These are phyloP conservation scores for Hirudo medicinalis DNA, from an alignment of 1,140 invertebrate species.

Conservation along the genomic window DNA sequence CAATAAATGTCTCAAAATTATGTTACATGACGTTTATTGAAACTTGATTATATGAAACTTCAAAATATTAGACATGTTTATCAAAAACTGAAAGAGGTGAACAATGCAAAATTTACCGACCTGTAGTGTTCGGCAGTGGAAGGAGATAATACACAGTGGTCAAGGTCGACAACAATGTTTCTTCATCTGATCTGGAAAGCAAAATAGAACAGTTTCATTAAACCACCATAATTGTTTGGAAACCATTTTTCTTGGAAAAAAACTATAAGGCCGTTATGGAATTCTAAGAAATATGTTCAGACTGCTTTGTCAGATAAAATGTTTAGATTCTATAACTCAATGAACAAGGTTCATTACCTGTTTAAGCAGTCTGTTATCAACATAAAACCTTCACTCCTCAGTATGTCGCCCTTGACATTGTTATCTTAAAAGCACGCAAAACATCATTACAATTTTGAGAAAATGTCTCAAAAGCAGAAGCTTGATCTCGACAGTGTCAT, in stretches of 20 bases:
- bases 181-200: neutral
- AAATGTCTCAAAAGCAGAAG: too few species aligned
- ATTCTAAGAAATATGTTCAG: neutral
- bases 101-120: neutral
- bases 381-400: neutral
- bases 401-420: neutral
- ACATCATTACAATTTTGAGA: neutral
- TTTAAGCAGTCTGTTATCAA: slow-evolving; percentile 1
- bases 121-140: neutral
- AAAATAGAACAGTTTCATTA: neutral
- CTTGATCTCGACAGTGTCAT: neutral
- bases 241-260: neutral
- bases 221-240: neutral
- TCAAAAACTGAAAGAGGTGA: neutral
- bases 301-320: neutral
- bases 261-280: neutral
- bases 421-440: neutral
- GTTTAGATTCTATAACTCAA: neutral
- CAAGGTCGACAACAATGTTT: neutral
- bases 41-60: neutral
- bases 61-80: neutral
- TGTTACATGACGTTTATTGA: neutral
- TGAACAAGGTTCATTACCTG: neutral
- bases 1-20: neutral
- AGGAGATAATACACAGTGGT: slow-evolving; percentile 7